Conservation (phyloP, 2,797 vertebrate species). For the Clarias fuscus region DNA sequence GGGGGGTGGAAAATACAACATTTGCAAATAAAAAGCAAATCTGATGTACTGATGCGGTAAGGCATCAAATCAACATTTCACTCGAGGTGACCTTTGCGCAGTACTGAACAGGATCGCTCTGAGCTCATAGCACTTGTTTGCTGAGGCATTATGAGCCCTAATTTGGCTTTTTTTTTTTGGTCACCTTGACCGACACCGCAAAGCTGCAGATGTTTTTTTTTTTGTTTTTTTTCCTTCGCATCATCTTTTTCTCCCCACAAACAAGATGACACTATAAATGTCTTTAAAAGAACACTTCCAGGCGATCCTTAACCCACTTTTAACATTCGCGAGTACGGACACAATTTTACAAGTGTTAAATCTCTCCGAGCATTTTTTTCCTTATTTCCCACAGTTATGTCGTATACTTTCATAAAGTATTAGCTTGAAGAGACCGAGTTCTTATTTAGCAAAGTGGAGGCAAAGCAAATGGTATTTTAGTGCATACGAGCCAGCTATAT, state of each 20-base stretch:
- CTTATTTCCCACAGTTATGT: not conserved
- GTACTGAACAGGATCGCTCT: not conserved
- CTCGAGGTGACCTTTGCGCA: not conserved
- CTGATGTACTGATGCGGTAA: not conserved
- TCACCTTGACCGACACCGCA: conserved; percentile 18
- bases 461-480: not conserved
- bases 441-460: not conserved
- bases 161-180: not conserved
- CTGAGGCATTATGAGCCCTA: not conserved
- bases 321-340: not conserved
- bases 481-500: not conserved
- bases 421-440: not conserved
- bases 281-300: not conserved
- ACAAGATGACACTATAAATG: not conserved
- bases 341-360: not conserved
- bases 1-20: not conserved
- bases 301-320: not conserved
- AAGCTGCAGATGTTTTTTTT: not conserved
- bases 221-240: not conserved
- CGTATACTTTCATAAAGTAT: not conserved
- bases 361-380: not conserved
- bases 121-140: not conserved
- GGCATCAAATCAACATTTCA: not conserved
- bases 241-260: not conserved
- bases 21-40: not conserved